Conservation (phyloP, 1,140 invertebrate genomes). For the Heliconius hermathena region DNA sequence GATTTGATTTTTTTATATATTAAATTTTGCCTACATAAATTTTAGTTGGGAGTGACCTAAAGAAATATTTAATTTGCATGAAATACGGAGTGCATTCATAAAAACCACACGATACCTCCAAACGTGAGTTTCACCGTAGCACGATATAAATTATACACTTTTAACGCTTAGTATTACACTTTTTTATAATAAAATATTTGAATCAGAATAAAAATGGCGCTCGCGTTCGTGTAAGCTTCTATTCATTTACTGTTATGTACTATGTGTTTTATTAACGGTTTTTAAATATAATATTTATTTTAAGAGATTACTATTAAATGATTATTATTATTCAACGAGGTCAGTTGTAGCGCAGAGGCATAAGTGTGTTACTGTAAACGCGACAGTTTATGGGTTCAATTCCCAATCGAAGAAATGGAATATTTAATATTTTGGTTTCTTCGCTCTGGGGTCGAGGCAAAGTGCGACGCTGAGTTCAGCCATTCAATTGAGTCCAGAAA, state of each 20-base stretch:
- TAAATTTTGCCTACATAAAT: conserved; percentile 2
- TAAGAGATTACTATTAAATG: neutral
- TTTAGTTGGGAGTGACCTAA: conserved; percentile 33
- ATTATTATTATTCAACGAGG: neutral
- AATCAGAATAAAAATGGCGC: neutral
- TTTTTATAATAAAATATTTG: conserved; percentile 13
- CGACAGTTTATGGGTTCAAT: too few relatives aligned
- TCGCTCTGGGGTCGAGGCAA: too few relatives aligned
- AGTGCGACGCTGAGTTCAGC: too few relatives aligned
- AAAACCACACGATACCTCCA: conserved; percentile 27
- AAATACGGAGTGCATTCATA: conserved; percentile 37
- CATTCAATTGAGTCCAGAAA: too few relatives aligned
- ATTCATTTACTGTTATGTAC: neutral
- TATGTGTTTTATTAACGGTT: neutral
- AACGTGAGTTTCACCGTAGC: conserved; percentile 22
- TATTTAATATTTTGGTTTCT: too few relatives aligned
- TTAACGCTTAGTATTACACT: conserved; percentile 26
- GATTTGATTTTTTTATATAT: too few relatives aligned
- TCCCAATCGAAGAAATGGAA: too few relatives aligned
- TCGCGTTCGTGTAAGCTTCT: neutral
- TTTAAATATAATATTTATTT: neutral
- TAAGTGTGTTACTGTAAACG: too few relatives aligned
- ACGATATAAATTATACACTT: conserved; percentile 34
- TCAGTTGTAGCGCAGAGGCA: too few relatives aligned
- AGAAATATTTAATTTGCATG: conserved; percentile 39